A percentile compares a stretch with the other conserved stretches of the same genome.
These are phyloP conservation scores for Brachypalpus laphriformis DNA, from an alignment of 2,888 invertebrate genomes.

Conservation along the genomic window DNA sequence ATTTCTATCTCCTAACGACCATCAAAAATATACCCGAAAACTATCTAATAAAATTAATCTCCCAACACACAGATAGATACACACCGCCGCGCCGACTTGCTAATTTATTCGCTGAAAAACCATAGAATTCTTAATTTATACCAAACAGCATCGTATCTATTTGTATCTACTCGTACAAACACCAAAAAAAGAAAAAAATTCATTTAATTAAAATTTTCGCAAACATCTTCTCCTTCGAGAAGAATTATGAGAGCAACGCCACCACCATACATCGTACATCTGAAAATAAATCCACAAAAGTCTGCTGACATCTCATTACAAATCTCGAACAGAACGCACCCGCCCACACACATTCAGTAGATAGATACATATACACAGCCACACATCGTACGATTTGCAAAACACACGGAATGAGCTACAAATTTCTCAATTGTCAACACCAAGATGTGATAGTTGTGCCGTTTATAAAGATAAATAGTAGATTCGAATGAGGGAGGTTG, in stretches of 20 bases:
- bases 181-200: not conserved
- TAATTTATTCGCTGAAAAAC: conserved; percentile 59
- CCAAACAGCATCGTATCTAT: conserved; percentile 22
- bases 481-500: conserved; percentile 11
- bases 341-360: conserved; percentile 52
- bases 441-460: conserved; percentile 75
- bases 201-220: not conserved
- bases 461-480: conserved; percentile 67
- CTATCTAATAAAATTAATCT: conserved; percentile 47
- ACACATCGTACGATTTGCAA: conserved; percentile 44
- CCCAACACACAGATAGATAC: not conserved
- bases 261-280: conserved; percentile 7
- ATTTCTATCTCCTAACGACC: conserved; percentile 11
- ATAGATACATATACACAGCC: not conserved
- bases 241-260: conserved; percentile 46
- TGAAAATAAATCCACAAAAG: conserved; percentile 67
- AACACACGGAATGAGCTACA: conserved; percentile 79
- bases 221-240: not conserved
- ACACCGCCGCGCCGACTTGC: conserved; percentile 37
- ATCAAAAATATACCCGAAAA: conserved; percentile 2
- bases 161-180: not conserved
- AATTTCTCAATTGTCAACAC: conserved; percentile 83
- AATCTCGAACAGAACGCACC: conserved; percentile 38
- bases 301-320: conserved; percentile 64
- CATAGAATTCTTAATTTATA: conserved; percentile 35